Conservation (phyloP, 2,113 vertebrate species). For the Menura novaehollandiae region DNA sequence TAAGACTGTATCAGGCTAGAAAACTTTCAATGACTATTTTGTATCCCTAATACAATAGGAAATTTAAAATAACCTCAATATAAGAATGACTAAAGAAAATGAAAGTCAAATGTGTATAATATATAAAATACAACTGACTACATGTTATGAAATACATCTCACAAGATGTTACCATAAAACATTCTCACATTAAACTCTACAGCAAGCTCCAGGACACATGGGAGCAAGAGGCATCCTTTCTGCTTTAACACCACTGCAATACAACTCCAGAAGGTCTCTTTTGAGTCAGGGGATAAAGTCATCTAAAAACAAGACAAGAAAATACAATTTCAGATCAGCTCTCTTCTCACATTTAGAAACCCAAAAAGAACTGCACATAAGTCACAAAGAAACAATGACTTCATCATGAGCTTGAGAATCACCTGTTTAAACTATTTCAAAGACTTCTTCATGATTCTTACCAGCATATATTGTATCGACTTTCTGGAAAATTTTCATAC, state of each 20-base stretch:
- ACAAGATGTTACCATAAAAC: slow-evolving; percentile 17
- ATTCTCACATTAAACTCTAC: neutral
- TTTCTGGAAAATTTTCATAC: neutral
- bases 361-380: neutral
- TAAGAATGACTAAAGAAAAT: slow-evolving; percentile 23
- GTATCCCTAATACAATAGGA: neutral
- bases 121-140: slow-evolving; percentile 42
- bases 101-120: neutral
- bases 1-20: neutral
- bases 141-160: slow-evolving; percentile 34
- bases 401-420: neutral
- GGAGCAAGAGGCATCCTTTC: neutral
- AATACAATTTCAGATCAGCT: neutral
- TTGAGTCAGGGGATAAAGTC: neutral
- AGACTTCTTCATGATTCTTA: neutral
- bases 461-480: neutral
- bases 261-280: neutral
- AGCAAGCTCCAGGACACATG: neutral
- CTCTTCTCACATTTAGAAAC: neutral
- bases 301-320: slow-evolving; percentile 45
- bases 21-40: neutral
- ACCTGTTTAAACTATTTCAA: neutral
- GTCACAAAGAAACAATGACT: neutral
- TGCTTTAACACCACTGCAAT: neutral
- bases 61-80: neutral